These are phyloP conservation scores for Siniperca knerii DNA, from an alignment of 2,113 vertebrate species.

Conservation along the genomic window DNA sequence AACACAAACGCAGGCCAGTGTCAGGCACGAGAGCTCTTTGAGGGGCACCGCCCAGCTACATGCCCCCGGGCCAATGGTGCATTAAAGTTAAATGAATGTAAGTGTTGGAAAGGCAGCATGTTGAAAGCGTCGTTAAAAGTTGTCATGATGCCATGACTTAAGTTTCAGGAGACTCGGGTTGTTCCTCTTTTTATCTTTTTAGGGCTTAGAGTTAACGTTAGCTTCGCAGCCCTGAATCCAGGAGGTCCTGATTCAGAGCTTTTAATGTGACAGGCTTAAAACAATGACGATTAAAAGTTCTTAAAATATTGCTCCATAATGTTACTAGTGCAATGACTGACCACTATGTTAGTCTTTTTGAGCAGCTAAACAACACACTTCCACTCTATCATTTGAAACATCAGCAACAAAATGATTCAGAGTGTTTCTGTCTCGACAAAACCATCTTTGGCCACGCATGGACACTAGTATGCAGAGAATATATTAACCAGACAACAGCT, in stretches of 20 bases:
- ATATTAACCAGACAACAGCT: neutral
- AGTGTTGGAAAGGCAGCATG: neutral
- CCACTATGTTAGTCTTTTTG: too few relatives aligned
- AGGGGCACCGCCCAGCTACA: neutral
- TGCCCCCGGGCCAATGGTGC: neutral
- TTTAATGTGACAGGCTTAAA: neutral
- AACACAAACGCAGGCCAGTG: neutral
- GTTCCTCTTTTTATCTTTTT: neutral
- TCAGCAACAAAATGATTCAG: too few relatives aligned
- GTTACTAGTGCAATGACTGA: too few relatives aligned
- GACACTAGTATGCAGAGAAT: neutral
- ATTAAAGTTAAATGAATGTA: conserved; percentile 4
- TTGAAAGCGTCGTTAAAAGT: neutral
- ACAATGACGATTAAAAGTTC: neutral
- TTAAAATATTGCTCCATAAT: neutral
- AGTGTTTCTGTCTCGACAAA: neutral
- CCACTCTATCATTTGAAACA: too few relatives aligned
- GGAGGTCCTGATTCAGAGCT: neutral
- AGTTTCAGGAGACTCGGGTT: neutral
- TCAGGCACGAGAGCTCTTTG: conserved; percentile 37
- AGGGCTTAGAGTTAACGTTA: neutral
- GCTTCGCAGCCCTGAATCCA: too few relatives aligned
- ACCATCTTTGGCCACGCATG: neutral
- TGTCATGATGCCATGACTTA: neutral
- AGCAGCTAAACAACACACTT: too few relatives aligned